Percentiles rank a stretch among this genome's conserved stretches.
phyloP scores from a whole-genome alignment of 2,797 vertebrate species.

The Bovichtus diacanthus region DNA sequence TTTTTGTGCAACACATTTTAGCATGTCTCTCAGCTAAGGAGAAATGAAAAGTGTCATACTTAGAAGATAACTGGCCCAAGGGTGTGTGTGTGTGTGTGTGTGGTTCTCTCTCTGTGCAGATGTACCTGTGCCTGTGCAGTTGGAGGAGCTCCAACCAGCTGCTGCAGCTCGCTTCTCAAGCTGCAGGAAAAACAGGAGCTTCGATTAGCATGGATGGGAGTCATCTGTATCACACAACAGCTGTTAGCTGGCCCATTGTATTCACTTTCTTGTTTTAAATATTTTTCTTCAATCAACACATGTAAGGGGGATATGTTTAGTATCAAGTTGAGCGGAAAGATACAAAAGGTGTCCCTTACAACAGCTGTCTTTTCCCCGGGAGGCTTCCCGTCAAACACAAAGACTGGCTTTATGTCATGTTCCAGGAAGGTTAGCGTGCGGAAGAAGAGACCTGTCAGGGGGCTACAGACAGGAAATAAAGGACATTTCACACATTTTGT shows the following conservation, averaged over 20 bases:
- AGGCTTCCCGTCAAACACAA: conserved; percentile 88
- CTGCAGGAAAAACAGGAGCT: conserved; percentile 64
- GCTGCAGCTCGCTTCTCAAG: conserved; percentile 81
- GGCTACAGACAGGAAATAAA: conserved; percentile 65
- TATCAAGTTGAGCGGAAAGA: conserved; percentile 6
- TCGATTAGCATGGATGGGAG: neutral
- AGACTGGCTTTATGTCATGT: conserved; percentile 88
- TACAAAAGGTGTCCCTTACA: conserved; percentile 76
- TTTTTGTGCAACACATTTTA: too few relatives aligned
- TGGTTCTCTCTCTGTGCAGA: neutral
- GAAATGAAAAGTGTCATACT: too few relatives aligned
- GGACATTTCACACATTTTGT: neutral
- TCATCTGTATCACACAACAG: neutral
- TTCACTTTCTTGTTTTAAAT: neutral
- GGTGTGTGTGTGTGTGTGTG: too few relatives aligned
- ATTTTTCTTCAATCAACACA: neutral
- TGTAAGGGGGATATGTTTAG: neutral
- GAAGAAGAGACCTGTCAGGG: conserved; percentile 85
- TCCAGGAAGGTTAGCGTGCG: conserved; percentile 88
- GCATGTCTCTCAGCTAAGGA: too few relatives aligned
- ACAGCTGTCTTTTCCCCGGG: conserved; percentile 82
- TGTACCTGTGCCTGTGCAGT: conserved; percentile 69
- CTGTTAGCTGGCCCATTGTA: neutral
- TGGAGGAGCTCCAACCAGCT: conserved; percentile 64
- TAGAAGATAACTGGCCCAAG: too few relatives aligned